Conservation (phyloP, 1,140 invertebrate genomes). For the Caenorhabditis remanei region DNA sequence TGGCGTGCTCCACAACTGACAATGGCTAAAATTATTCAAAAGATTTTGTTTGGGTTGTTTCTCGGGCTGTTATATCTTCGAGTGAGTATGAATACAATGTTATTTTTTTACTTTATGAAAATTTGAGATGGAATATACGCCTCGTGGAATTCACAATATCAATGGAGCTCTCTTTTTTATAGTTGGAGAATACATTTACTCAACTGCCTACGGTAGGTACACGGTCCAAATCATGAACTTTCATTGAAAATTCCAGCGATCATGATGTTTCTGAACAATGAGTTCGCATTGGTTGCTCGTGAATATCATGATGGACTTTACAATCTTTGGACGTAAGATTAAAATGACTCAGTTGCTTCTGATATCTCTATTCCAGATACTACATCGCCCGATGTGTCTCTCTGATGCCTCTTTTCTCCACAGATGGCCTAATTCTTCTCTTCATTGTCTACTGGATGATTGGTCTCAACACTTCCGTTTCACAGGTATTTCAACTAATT, state of each 20-base stretch:
- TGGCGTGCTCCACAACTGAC: conserved; percentile 73
- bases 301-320: conserved; percentile 78
- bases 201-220: conserved; percentile 70
- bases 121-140: too few species aligned
- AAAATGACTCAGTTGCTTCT: not conserved
- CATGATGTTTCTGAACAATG: conserved; percentile 73
- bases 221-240: too few species aligned
- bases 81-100: conserved; percentile 66
- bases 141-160: conserved; percentile 78
- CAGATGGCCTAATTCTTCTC: conserved; percentile 75
- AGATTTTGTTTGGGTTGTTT: conserved; percentile 77
- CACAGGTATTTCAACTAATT: conserved; percentile 58
- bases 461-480: conserved; percentile 69
- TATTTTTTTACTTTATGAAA: too few species aligned
- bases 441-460: conserved; percentile 74
- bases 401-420: conserved; percentile 76
- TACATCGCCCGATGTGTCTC: conserved; percentile 72
- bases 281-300: conserved; percentile 74
- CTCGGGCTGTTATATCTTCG: conserved; percentile 79
- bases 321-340: conserved; percentile 61
- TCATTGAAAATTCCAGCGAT: conserved; percentile 58
- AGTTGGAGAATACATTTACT: conserved; percentile 74
- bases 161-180: conserved; percentile 79
- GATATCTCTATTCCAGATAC: conserved; percentile 61
- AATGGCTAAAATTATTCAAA: conserved; percentile 75